Base-by-base conservation (phyloP, 2,888 invertebrate species). In the Drosophila koepferae region DNA sequence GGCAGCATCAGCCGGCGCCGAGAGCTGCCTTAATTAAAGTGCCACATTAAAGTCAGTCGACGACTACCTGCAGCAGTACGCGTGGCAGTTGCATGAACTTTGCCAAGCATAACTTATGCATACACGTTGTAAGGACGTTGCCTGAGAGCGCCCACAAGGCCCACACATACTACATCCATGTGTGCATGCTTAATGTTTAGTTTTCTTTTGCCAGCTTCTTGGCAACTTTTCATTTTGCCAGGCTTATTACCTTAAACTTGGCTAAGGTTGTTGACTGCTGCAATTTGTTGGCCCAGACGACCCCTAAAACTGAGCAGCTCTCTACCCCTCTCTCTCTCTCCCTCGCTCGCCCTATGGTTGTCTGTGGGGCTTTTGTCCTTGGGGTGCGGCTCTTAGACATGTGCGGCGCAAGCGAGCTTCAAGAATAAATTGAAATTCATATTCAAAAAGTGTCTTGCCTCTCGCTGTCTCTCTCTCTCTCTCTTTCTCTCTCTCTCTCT, bases 161-260 rank as follows among this genome's bases (percentile, higher is more conserved):
- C 16, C 66, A 41, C 41, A 41, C 8, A 36, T 34, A 34, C 65
- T 63, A 56, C 56, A 72, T 69, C 46, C 53, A 67, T 74, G 73
- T 74, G 80, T 79, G 70, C 74, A 63, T 66, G 76, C 74, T 78
- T 76, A 66, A 76, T 83, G 74, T 62, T 54, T 74, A 85, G 80
- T 83, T 82, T 74, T 41, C 55, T 31, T 28, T 56, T 54, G 63
- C 51, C 61, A 77, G 59, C 77, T 56, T 75, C 86, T 77, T 80
- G 74, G 48, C 49, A 75, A 60, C 67, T 77, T 82, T 80, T 76
- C 63, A 43, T 65, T 64, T 67, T 63, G 60, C 69, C 59, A 59
- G 69, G 77, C 81, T 88, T 83, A 83, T 85, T 84, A 85, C 86
- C 89, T 89, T 86, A 86, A 85, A 88, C 89, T 85, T 86, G 86